A percentile compares a stretch with the other conserved stretches of the same genome.
Conservation (phyloP, 1,140 invertebrate species). For the Drosophila asahinai region DNA sequence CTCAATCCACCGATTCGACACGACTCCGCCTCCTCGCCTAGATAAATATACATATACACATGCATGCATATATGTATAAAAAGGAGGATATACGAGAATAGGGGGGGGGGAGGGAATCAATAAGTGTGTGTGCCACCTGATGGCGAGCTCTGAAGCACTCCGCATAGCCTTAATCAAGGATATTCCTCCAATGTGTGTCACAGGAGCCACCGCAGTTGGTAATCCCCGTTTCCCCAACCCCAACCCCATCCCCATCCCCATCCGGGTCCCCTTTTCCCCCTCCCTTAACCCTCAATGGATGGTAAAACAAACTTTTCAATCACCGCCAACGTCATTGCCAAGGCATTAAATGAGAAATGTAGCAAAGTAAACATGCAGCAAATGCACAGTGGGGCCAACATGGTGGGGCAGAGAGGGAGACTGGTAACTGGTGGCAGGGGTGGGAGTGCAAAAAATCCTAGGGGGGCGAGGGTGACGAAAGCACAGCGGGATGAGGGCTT, state of each 20-base stretch:
- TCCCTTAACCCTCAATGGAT: slow-evolving; percentile 1
- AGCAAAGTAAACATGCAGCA: slow-evolving; percentile 68
- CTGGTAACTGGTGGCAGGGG: background rate
- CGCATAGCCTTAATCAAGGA: slow-evolving; percentile 25
- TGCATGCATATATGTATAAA: background rate
- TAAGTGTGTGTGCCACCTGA: slow-evolving; percentile 11
- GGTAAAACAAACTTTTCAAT: slow-evolving; percentile 72
- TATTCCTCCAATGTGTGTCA: slow-evolving; percentile 21
- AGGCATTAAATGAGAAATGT: slow-evolving; percentile 72
- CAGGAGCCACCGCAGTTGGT: slow-evolving; percentile 19
- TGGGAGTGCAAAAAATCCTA: background rate
- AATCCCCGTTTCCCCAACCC: background rate
- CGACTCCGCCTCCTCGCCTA: background rate
- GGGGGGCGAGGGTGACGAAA: background rate
- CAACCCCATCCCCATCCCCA: too few relatives aligned
- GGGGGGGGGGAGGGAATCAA: background rate
- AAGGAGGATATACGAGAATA: background rate
- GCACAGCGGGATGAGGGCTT: background rate
- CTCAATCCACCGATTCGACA: slow-evolving; percentile 25
- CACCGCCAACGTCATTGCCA: slow-evolving; percentile 72
- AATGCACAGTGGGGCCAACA: slow-evolving; percentile 38
- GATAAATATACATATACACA: slow-evolving; percentile 1
- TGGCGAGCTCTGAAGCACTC: slow-evolving; percentile 4
- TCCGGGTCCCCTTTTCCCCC: too few relatives aligned
- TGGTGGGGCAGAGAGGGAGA: background rate